Conservation (phyloP, 2,797 vertebrate species). For the Paedocypris micromegethes region DNA sequence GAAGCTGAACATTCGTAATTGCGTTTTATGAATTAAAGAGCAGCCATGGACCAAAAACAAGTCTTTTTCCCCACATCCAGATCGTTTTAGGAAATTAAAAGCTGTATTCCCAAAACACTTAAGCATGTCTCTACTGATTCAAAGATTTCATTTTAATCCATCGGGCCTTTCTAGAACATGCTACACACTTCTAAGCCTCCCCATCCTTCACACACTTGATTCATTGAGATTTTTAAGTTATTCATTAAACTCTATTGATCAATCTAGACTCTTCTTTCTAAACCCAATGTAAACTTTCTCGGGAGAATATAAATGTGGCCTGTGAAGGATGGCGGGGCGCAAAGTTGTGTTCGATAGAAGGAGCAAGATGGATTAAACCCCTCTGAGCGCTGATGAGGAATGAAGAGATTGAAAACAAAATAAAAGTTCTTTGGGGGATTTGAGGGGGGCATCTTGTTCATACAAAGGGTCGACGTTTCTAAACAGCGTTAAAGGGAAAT, state of each 20-base stretch:
- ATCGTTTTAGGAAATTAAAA: conserved; percentile 13
- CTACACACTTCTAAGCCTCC: conserved; percentile 18
- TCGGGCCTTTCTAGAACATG: conserved; percentile 32
- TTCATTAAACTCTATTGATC: not conserved
- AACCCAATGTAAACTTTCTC: not conserved
- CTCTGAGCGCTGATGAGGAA: conserved; percentile 25
- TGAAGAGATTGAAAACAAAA: not conserved
- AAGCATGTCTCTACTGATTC: conserved; percentile 28
- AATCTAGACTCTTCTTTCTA: not conserved
- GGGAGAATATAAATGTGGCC: not conserved
- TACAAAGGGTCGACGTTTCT: conserved; percentile 32
- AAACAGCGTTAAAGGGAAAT: conserved; percentile 37
- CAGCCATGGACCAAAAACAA: not conserved
- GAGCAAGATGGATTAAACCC: conserved; percentile 29
- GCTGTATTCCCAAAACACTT: conserved; percentile 9
- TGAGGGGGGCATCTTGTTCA: conserved; percentile 23
- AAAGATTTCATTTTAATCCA: conserved; percentile 30
- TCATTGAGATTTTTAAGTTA: not conserved
- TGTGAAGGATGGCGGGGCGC: not conserved
- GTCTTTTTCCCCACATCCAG: conserved; percentile 1
- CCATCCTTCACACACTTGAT: conserved; percentile 16
- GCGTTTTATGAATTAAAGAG: not conserved
- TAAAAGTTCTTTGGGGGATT: not conserved
- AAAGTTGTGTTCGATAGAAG: conserved; percentile 18
- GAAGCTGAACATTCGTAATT: conserved; percentile 4